phyloP scores from a whole-genome alignment of 2,888 invertebrate genomes.

The Scaptomyza parva region DNA sequence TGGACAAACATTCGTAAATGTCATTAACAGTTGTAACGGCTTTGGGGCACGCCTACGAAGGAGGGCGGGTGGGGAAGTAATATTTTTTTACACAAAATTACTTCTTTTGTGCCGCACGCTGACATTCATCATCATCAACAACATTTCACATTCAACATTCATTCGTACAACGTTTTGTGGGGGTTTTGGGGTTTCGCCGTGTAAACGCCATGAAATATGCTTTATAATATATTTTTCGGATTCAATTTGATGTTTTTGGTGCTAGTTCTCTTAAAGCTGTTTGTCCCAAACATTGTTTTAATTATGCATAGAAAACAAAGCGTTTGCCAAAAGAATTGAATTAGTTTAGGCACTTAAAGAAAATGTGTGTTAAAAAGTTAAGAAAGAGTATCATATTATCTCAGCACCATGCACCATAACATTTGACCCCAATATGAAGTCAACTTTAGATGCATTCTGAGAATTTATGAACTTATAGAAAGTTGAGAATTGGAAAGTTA shows the following conservation, averaged over 20 bases:
- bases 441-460: too few relatives aligned
- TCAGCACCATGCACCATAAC: too few relatives aligned
- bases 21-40: conserved; percentile 80
- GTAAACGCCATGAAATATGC: conserved; percentile 71
- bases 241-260: conserved; percentile 44
- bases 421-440: too few relatives aligned
- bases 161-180: background rate
- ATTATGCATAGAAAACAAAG: conserved; percentile 16
- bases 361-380: background rate
- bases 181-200: conserved; percentile 39
- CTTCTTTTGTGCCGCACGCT: conserved; percentile 72
- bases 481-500: background rate
- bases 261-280: conserved; percentile 56
- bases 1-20: conserved; percentile 79
- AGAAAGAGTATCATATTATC: background rate
- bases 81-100: conserved; percentile 65
- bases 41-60: conserved; percentile 58
- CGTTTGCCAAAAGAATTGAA: background rate
- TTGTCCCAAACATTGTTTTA: too few relatives aligned
- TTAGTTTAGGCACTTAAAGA: conserved; percentile 33
- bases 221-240: conserved; percentile 62
- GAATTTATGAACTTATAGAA: conserved; percentile 37
- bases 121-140: conserved; percentile 79
- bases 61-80: background rate
- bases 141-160: conserved; percentile 26